Conservation (phyloP, 2,888 invertebrate species). For the Neocrepidodera transversa region DNA sequence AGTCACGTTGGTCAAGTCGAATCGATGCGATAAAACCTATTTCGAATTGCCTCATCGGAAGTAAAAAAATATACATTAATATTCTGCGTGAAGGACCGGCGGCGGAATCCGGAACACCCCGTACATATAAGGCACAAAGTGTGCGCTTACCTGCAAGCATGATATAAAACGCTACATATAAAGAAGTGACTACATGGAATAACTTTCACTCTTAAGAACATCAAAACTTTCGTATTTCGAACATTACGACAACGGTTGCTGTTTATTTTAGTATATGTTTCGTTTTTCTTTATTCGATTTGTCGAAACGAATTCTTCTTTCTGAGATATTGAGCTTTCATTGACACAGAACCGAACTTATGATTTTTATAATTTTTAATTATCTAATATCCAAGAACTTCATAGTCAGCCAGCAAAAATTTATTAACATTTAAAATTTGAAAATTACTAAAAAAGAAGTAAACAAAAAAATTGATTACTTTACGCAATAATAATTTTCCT, state of each 20-base stretch:
- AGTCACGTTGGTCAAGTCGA: no score
- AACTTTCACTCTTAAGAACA: conserved; percentile 16
- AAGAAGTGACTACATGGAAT: conserved; percentile 4
- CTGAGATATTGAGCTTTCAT: conserved; percentile 12
- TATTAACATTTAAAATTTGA: no score
- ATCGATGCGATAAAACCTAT: no score
- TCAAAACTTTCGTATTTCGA: conserved; percentile 6
- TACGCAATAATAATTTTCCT: no score
- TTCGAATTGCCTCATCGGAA: no score
- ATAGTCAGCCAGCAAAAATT: no score
- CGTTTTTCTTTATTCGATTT: conserved; percentile 14
- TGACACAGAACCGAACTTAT: no score
- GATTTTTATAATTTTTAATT: no score
- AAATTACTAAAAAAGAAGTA: no score
- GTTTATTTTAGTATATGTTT: conserved; percentile 2
- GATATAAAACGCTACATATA: neutral
- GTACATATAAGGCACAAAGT: neutral
- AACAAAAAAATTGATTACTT: no score
- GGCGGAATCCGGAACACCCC: neutral
- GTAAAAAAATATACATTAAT: neutral
- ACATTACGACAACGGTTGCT: neutral
- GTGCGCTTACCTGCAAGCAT: neutral
- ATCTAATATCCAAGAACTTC: no score
- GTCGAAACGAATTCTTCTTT: conserved; percentile 8
- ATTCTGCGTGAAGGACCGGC: neutral